Evolutionary conservation across 30 jellyfish, hydroid and myxozoan species (phyloP).

Genomic region (Chrysaora quinquecirrha): DNA sequence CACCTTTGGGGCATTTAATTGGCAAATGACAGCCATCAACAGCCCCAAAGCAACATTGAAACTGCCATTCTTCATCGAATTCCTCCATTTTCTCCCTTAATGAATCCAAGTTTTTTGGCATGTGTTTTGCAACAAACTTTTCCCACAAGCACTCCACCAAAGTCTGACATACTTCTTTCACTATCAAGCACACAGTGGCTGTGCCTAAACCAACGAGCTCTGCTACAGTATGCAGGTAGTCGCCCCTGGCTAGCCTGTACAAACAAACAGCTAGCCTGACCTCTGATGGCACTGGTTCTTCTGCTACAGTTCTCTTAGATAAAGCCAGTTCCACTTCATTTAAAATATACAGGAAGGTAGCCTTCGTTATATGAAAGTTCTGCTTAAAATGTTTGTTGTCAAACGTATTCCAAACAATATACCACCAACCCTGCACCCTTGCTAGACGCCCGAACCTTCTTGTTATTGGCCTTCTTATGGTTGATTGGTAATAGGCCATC

Average conservation of each 20-base stretch:
- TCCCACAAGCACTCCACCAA: slow-evolving; percentile 44
- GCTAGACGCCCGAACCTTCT: slow-evolving; percentile 39
- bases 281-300: slow-evolving; percentile 47
- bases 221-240: slow-evolving; percentile 40
- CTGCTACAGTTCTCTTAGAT: slow-evolving; percentile 14
- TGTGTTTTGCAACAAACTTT: not conserved
- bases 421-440: slow-evolving; percentile 29
- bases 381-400: slow-evolving; percentile 12
- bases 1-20: slow-evolving; percentile 61
- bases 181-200: slow-evolving; percentile 38
- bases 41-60: slow-evolving; percentile 63
- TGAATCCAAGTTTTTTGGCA: slow-evolving; percentile 4
- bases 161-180: slow-evolving; percentile 35
- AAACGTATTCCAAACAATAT: slow-evolving; percentile 19
- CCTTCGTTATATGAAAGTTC: slow-evolving; percentile 22
- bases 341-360: slow-evolving; percentile 6
- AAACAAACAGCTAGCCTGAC: slow-evolving; percentile 33
- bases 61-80: slow-evolving; percentile 52
- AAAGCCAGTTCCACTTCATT: not conserved
- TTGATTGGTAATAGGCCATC: not conserved
- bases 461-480: slow-evolving; percentile 16
- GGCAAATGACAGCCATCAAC: slow-evolving; percentile 70
- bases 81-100: slow-evolving; percentile 14
- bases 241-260: slow-evolving; percentile 56
- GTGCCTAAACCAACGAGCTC: slow-evolving; percentile 54